Percentiles rank a stretch among this genome's conserved stretches.
These are phyloP conservation scores for Allacma fusca DNA, from an alignment of 2,888 invertebrate genomes.

Conservation along the genomic window DNA sequence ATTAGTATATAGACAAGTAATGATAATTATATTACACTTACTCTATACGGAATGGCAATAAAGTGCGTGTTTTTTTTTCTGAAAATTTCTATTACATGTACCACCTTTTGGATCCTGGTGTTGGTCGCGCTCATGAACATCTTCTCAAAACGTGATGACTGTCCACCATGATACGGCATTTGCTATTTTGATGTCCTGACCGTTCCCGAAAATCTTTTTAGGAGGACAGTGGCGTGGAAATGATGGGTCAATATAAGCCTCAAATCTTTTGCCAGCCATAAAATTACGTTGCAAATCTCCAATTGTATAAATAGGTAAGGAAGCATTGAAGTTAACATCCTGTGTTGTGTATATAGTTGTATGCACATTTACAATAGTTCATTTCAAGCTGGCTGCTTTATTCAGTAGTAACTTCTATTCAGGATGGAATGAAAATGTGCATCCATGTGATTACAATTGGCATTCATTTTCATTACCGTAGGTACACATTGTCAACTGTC, in stretches of 20 bases:
- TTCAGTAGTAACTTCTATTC: background rate
- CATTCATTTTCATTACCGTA: background rate
- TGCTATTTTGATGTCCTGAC: background rate
- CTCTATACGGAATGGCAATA: too few species aligned
- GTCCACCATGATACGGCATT: slow-evolving; percentile 4
- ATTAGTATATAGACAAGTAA: too few species aligned
- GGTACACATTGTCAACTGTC: background rate
- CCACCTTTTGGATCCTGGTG: background rate
- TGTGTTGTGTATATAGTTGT: background rate
- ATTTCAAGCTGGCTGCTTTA: too few species aligned
- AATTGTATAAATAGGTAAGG: slow-evolving; percentile 12
- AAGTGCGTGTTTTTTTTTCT: too few species aligned
- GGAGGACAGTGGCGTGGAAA: slow-evolving; percentile 76
- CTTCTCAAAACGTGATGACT: background rate
- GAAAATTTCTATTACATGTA: too few species aligned
- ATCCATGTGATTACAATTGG: background rate
- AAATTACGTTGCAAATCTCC: background rate
- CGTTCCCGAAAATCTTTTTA: slow-evolving; percentile 62
- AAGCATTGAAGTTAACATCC: background rate
- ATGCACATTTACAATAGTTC: too few species aligned
- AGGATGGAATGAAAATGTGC: background rate
- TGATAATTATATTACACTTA: too few species aligned
- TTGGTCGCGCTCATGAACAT: background rate
- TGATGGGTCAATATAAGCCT: slow-evolving; percentile 81
- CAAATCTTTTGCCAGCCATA: slow-evolving; percentile 71